Percentiles rank a stretch among this genome's conserved stretches.
Conservation (phyloP, 2,888 invertebrate genomes). For the Saturnia japonica region DNA sequence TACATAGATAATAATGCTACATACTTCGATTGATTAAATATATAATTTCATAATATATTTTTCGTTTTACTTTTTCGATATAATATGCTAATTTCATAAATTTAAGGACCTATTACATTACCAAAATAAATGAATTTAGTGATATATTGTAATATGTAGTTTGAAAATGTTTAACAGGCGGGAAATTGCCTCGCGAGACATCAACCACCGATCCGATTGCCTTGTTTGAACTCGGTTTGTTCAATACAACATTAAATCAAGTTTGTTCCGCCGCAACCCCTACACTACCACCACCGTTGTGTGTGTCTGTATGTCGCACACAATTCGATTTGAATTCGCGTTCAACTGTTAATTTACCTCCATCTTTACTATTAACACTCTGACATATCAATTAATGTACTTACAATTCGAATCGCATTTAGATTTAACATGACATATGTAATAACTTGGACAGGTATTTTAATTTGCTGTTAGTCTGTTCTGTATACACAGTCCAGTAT, state of each 20-base stretch:
- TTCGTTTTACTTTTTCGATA: too few relatives aligned
- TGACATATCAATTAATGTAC: neutral
- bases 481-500: too few relatives aligned
- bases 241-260: neutral
- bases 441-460: neutral
- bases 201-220: neutral
- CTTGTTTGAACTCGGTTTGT: neutral
- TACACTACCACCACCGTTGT: too few relatives aligned
- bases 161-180: neutral
- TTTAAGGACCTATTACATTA: too few relatives aligned
- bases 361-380: neutral
- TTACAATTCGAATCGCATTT: neutral
- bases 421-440: neutral
- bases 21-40: too few relatives aligned
- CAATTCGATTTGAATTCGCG: neutral
- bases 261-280: neutral
- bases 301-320: neutral
- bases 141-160: neutral
- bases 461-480: too few relatives aligned
- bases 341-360: neutral
- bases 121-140: too few relatives aligned
- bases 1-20: too few relatives aligned
- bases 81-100: too few relatives aligned
- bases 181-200: neutral
- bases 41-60: too few relatives aligned